A percentile compares a stretch with the other conserved stretches of the same genome.
Evolutionary conservation across 2,888 invertebrate genomes (phyloP).

Genomic region (Sinodicranocentrus sp.): DNA sequence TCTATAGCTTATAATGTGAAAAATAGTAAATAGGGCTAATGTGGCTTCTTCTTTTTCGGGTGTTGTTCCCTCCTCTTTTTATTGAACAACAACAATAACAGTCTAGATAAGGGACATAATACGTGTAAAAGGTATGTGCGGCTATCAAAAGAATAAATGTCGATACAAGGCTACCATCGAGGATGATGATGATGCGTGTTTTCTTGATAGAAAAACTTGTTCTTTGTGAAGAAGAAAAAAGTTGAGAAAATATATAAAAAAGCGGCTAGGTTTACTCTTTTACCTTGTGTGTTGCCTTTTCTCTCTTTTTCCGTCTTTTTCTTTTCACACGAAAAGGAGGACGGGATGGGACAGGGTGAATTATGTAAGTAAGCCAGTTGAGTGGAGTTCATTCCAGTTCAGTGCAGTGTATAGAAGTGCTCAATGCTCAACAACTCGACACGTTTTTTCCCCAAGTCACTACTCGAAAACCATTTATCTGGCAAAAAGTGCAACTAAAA

Average conservation of each 20-base stretch:
- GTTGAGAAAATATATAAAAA: constrained; percentile 1
- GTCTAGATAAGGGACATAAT: constrained; percentile 32
- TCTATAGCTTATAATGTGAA: too few relatives aligned
- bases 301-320: constrained; percentile 6
- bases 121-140: neutral
- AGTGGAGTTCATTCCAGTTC: constrained; percentile 42
- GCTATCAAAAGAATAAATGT: constrained; percentile 11
- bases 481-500: constrained; percentile 26
- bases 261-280: neutral
- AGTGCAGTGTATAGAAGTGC: constrained; percentile 27
- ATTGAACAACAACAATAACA: constrained; percentile 51
- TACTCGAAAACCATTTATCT: constrained; percentile 33
- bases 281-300: neutral
- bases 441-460: constrained; percentile 38
- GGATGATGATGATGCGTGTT: constrained; percentile 43
- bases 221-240: neutral
- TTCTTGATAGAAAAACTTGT: constrained; percentile 45
- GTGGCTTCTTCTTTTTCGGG: constrained; percentile 35
- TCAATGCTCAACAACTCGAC: constrained; percentile 26
- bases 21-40: constrained; percentile 45
- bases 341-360: constrained; percentile 25
- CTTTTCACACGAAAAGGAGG: neutral
- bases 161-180: constrained; percentile 20
- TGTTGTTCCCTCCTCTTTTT: constrained; percentile 32
- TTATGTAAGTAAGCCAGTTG: constrained; percentile 44